Evolutionary conservation across 2,797 vertebrate genomes (phyloP), one percentile per base, ranked within the genome.

Genomic region (Carcharodon carcharias): DNA sequence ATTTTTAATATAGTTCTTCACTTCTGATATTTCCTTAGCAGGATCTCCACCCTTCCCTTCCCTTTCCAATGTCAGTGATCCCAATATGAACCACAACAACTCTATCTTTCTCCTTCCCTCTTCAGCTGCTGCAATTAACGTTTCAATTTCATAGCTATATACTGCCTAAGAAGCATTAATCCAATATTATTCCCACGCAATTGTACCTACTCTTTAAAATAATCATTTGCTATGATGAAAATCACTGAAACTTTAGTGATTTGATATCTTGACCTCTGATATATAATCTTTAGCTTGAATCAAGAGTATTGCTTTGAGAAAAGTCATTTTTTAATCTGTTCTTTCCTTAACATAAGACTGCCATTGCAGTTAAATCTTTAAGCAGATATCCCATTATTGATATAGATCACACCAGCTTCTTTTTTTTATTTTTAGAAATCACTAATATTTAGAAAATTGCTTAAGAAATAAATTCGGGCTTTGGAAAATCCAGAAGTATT

Each of bases 271-370:
- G 63, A 93, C 91, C 91, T 63, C 18, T n/a, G 18, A 93, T 40
- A 31, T 65, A 40, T 63, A 93, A 93, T 40, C n/a, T 67, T 93
- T 93, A 65, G 61, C n/a, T 67, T 65, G 40, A 93, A 93, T 93
- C n/a, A 67, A 26, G n/a, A 67, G n/a, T 93, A 45, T 93, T 93
- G 18, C 91, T 93, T 67, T 67, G 23, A 65, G 18, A 67, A 93
- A 45, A 45, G n/a, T 45, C n/a, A 26, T 93, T 61, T 26, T 93
- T 45, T 45, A 23, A 93, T n/a, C n/a, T 45, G n/a, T 67, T 67
- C 21, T 67, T 45, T 65, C 16, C 21, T 40, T 40, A 65, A 67
- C n/a, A 93, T 67, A 65, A 93, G n/a, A 26, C 61, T 93, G 61
- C 6, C 89, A 63, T 65, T 93, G 35, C 35, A 93, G 63, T 65